phyloP scores from a whole-genome alignment of 1,140 invertebrate species.

The Achatina immaculata region DNA sequence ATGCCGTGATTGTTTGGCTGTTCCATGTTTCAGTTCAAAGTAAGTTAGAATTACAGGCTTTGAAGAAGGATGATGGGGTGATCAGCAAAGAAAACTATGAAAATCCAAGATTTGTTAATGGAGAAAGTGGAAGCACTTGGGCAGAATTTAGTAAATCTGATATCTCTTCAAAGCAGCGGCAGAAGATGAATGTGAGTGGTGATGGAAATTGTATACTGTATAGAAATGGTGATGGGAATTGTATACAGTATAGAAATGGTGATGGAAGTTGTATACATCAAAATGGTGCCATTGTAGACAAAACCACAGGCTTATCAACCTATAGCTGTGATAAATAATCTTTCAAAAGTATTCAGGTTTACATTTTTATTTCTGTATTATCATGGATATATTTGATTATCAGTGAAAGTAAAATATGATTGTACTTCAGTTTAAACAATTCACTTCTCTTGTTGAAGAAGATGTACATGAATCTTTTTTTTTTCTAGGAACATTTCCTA shows the following conservation, averaged over 20 bases:
- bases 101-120: not conserved
- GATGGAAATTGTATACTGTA: not conserved
- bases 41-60: not conserved
- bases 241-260: not conserved
- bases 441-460: too few relatives aligned
- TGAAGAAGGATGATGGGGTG: not conserved
- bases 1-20: slow-evolving; percentile 14
- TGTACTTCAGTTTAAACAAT: too few relatives aligned
- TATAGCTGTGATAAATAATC: too few relatives aligned
- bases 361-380: too few relatives aligned
- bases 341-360: too few relatives aligned
- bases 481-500: too few relatives aligned
- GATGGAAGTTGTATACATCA: not conserved
- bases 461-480: too few relatives aligned
- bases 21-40: slow-evolving; percentile 27
- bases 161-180: not conserved
- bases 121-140: not conserved
- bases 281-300: not conserved
- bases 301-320: not conserved
- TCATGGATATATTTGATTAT: too few relatives aligned
- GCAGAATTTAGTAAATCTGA: not conserved
- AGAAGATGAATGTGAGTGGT: not conserved
- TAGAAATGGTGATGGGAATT: not conserved
- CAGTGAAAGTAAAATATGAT: too few relatives aligned
- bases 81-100: not conserved